These are phyloP conservation scores for Strigops habroptila DNA, from an alignment of 2,113 vertebrate species.

Conservation along the genomic window DNA sequence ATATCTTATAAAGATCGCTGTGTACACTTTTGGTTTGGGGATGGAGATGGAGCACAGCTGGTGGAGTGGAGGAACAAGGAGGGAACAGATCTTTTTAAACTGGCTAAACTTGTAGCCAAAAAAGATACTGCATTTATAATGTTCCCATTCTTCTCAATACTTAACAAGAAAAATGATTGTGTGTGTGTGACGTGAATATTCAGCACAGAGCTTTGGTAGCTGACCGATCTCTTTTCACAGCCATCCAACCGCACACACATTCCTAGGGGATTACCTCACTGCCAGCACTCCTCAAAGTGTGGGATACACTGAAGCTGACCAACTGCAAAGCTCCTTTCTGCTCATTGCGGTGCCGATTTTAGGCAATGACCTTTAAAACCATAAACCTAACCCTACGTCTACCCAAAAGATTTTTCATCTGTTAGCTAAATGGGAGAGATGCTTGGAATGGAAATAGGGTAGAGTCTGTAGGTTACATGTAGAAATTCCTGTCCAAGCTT, in stretches of 20 bases:
- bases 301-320: conserved; percentile 20
- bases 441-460: not conserved
- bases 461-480: not conserved
- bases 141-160: conserved; percentile 64
- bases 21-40: not conserved
- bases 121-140: conserved; percentile 58
- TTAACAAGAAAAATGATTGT: conserved; percentile 67
- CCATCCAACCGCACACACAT: conserved; percentile 72
- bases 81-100: conserved; percentile 23
- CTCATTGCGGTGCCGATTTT: not conserved
- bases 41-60: conserved; percentile 26
- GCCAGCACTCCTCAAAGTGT: conserved; percentile 31
- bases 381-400: not conserved
- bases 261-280: conserved; percentile 76
- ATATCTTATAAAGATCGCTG: not conserved
- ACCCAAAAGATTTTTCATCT: not conserved
- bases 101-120: conserved; percentile 34
- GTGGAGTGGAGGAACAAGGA: not conserved
- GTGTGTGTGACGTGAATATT: conserved; percentile 62
- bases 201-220: conserved; percentile 63
- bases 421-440: not conserved
- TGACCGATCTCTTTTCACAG: conserved; percentile 75
- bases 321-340: conserved; percentile 17
- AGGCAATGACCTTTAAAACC: conserved; percentile 40
- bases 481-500: conserved; percentile 25